Evolutionary conservation across 2,797 vertebrate genomes (phyloP), one percentile per base, ranked within the genome.

Genomic region (Coregonus sp.): DNA sequence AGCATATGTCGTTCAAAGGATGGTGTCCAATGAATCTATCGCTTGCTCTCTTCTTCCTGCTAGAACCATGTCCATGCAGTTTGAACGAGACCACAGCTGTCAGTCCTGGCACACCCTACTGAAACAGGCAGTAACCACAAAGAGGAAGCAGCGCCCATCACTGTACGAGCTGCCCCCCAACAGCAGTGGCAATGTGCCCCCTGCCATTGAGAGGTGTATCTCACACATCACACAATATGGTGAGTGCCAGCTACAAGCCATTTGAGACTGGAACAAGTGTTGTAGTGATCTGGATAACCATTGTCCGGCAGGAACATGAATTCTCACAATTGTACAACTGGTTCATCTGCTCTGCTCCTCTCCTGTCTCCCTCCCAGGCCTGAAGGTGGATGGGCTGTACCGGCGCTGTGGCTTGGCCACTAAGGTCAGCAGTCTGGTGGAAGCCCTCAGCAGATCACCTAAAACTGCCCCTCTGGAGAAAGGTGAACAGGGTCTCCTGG

Each of bases 371-470:
- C 61, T 65, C 31, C 20, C 25, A 95, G 94, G 94, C 72, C 84
- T 95, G 51, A 93, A 89, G 67, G 89, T 95, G 72, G 94, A 95
- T 4, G 94, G 94, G 0, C 71, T 95, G 59, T 95, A 95, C 79
- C 89, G 94, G 0, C 93, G 94, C 63, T 94, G 93, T 66, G 94
- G 94, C 3, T 70, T 90, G 0, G 83, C 78, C 18, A 0, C 76
- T 37, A 94, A 93, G 79, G 86, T 94, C 11, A 78, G 4, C 12
- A 80, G 72, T 69, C 78, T 95, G 78, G 91, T 94, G 50, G 89
- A 91, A 35, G 81, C 75, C 4, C 87, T 95, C 75, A 76, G 47
- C 54, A 86, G 37, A 5, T 89, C 87, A 29, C 91, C 94, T 0
- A 72, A 35, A 50, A 78, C 86, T 0, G 86, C 89, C 54, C 82